Evolutionary conservation across 2,888 invertebrate genomes (phyloP), one percentile per base, ranked within the genome.

Genomic region (Cosmia trapezina): DNA sequence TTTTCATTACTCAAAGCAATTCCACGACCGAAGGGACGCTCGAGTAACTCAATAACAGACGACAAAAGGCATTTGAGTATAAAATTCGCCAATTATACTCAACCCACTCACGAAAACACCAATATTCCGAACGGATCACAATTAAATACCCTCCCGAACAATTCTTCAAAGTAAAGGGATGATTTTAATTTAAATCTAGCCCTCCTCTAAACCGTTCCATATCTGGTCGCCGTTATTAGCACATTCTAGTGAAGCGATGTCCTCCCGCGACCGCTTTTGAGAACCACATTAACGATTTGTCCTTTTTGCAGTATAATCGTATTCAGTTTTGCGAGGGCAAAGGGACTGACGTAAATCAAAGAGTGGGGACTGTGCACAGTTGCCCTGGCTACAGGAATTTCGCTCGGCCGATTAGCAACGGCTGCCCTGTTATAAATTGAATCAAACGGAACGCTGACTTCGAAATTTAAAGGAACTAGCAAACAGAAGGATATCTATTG

Each of bases 161-260:
- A 91, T 93, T 93, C 94, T 93, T 93, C 92, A 93, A 93, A 92
- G 91, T 85, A 89, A 91, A 91, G 93, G 93, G 92, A 87, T 85
- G 90, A 84, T 92, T 95, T 94, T 94, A 94, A 95, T 95, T 95
- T 94, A 90, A 95, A 93, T 90, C 92, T 91, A 88, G 88, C 91
- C 91, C 90, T 90, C 85, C 84, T 80, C 73, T 78, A 83, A 80
- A 83, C 76, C 79, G 76, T 78, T 78, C 83, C 84, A 86, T 87
- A 85, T 86, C 85, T 77, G 85, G 70, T 76, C 78, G 73, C 70
- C 85, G 74, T 86, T 85, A 86, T 86, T 83, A 85, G 82, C 78
- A 86, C 82, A 86, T 86, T 83, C 80, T 85, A 83, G 78, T 80
- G 66, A 81, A 80, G 63, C 80, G 85, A 76, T 79, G 81, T 86